phyloP scores from a whole-genome alignment of 2,113 vertebrate species.

The Bujurquina vittata region DNA sequence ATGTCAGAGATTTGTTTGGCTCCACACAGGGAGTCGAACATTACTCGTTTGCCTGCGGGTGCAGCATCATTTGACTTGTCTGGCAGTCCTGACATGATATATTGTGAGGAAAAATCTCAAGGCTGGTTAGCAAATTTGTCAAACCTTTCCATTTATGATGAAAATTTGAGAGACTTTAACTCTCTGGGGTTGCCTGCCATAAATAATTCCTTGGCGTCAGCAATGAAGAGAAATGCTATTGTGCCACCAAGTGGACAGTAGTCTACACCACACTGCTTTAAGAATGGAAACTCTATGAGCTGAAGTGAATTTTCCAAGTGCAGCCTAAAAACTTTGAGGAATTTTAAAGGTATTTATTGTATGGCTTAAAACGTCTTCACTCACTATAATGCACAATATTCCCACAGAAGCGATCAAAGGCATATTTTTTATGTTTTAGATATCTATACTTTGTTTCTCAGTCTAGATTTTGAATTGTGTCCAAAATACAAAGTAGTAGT shows the following conservation, averaged over 20 bases:
- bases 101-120: background rate
- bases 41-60: background rate
- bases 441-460: background rate
- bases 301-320: background rate
- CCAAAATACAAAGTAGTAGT: background rate
- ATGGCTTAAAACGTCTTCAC: too few relatives aligned
- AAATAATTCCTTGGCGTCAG: background rate
- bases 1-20: constrained; percentile 6
- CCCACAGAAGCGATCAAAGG: background rate
- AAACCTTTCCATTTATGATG: background rate
- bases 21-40: background rate
- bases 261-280: constrained; percentile 18
- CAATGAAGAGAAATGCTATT: constrained; percentile 35
- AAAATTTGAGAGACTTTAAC: background rate
- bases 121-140: background rate
- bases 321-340: too few relatives aligned
- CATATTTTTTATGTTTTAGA: background rate
- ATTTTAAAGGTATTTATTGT: too few relatives aligned
- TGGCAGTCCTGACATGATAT: background rate
- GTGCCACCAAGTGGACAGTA: constrained; percentile 69
- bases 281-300: background rate
- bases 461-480: background rate
- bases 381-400: background rate
- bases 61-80: background rate
- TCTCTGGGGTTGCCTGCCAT: background rate